Evolutionary conservation across 1,140 invertebrate species (phyloP), one percentile per base, ranked within the genome.

Genomic region (Microplitis demolitor): DNA sequence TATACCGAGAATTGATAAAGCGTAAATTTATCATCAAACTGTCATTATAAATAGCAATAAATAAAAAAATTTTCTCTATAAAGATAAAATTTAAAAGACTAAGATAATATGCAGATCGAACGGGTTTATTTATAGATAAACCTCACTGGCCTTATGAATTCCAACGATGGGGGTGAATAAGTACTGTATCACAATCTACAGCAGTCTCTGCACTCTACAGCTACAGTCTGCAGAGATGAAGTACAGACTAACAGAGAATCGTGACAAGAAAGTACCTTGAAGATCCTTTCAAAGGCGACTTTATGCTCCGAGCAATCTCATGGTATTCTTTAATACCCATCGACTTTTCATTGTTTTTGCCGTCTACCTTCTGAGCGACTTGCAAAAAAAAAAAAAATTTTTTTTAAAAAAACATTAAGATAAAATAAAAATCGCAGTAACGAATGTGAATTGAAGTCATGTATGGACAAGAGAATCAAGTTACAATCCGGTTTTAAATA

Each of bases 181-280:
- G 39, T 45, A 45, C 39, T 45, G 39, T 45, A 45, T 45, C 39
- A 45, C 6, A 11, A 45, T 45, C 39, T 45, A 45, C 39, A 45
- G 39, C 39, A 6, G 39, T 45, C 6, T 3, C 6, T 6, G 6
- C 6, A 45, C 39, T 45, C 4, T 11, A 45, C 39, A 45, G 24
- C 24, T 2, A 45, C 6, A 45, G 39, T 45, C 39, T 45, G 39
- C 39, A 45, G 39, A 45, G 39, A 45, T 45, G 39, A 5, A 62
- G 11, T 34, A 14, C 58, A 61, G 62, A 68, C 68, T 63, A 34
- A 31, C 67, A 60, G 37, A 51, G 45, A 74, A 69, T 54, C 34
- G 60, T 66, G 67, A 72, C 71, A 70, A 75, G 74, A 72, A 71
- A 71, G 45, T 68, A 69, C 74, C 74, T 75, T 75, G 74, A 75